Percentiles rank a stretch among this genome's conserved stretches.
Conservation (phyloP, 1,140 invertebrate genomes). For the Solenopsis fugax region DNA sequence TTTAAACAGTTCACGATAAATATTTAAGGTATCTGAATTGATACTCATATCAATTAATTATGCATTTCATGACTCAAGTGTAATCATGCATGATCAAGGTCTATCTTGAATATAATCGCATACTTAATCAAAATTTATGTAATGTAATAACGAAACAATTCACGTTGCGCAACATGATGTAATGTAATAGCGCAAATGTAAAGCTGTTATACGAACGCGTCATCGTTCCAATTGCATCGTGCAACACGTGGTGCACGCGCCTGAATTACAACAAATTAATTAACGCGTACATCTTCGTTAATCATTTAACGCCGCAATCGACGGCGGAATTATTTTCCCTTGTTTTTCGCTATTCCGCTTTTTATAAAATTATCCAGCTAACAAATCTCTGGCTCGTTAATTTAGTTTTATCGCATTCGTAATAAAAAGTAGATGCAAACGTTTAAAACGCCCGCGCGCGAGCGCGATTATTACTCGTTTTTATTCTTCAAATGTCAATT, state of each 20-base stretch:
- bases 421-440: not conserved
- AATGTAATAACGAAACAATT: conserved; percentile 37
- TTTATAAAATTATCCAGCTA: conserved; percentile 17
- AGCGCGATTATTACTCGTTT: not conserved
- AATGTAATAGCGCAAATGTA: conserved; percentile 39
- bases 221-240: not conserved
- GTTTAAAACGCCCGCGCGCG: not conserved
- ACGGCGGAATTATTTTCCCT: not conserved
- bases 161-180: conserved; percentile 15
- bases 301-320: not conserved
- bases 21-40: conserved; percentile 1
- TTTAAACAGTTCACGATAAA: not conserved
- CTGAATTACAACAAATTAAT: conserved; percentile 35
- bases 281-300: not conserved
- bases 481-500: conserved; percentile 6
- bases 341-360: not conserved
- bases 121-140: conserved; percentile 18
- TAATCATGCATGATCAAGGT: conserved; percentile 27
- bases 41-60: not conserved
- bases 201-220: not conserved
- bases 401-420: not conserved
- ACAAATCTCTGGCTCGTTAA: not conserved
- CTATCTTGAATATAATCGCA: conserved; percentile 19
- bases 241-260: conserved; percentile 21
- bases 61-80: not conserved